Conservation (phyloP, 2,888 invertebrate species). For the Drosophila helvetica region DNA sequence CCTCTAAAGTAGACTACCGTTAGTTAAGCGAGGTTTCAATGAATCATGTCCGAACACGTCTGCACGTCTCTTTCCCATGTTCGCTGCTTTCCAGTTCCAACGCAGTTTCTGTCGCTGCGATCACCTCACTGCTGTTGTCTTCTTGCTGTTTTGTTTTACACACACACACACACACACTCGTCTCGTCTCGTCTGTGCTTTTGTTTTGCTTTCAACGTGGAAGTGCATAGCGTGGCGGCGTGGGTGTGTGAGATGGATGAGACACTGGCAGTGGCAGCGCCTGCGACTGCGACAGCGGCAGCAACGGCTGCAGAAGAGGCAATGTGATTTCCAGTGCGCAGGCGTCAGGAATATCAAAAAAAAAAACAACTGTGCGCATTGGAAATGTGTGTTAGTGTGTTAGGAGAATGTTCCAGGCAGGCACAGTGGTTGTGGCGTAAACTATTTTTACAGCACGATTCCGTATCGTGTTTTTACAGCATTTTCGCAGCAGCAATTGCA, state of each 20-base stretch:
- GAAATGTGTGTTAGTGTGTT: constrained; percentile 75
- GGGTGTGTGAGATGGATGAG: constrained; percentile 29
- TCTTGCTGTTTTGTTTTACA: constrained; percentile 10
- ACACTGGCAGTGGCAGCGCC: constrained; percentile 4
- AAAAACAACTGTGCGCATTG: constrained; percentile 61
- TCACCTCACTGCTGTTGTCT: constrained; percentile 1
- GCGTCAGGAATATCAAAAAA: constrained; percentile 37
- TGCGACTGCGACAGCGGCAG: constrained; percentile 11
- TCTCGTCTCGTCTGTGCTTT: constrained; percentile 24
- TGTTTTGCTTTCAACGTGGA: constrained; percentile 45
- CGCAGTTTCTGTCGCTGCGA: not conserved
- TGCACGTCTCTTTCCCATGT: not conserved
- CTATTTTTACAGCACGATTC: constrained; percentile 23
- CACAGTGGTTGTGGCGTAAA: constrained; percentile 53
- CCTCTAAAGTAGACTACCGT: not conserved
- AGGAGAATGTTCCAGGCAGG: constrained; percentile 39
- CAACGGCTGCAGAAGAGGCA: constrained; percentile 15
- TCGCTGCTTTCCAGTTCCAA: not conserved
- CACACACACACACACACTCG: constrained; percentile 3
- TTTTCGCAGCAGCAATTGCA: not conserved
- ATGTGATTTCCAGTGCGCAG: constrained; percentile 60
- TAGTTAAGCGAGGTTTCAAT: not conserved
- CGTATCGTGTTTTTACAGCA: too few species aligned
- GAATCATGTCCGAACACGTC: not conserved
- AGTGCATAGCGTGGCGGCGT: constrained; percentile 44